Percentiles rank a stretch among this genome's conserved stretches.
Evolutionary conservation across 1,140 invertebrate species (phyloP).

Genomic region (Mya arenaria): DNA sequence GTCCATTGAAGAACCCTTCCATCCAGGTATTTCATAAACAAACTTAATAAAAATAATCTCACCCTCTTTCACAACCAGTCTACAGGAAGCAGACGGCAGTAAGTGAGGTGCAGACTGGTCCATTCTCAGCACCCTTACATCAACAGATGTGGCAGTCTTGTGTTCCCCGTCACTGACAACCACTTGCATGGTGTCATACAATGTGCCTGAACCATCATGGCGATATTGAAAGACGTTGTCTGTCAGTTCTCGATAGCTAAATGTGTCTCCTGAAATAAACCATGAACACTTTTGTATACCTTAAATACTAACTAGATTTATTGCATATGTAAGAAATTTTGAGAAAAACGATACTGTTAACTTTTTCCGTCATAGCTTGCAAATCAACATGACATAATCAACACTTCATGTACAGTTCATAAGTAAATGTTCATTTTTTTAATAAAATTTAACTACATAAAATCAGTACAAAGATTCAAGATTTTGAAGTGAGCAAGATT

Average conservation of each 20-base stretch:
- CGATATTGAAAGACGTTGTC: slow-evolving; percentile 69
- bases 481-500: too few species aligned
- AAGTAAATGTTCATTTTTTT: too few species aligned
- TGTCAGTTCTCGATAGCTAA: slow-evolving; percentile 67
- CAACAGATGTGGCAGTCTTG: slow-evolving; percentile 54
- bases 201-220: slow-evolving; percentile 63
- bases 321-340: too few species aligned
- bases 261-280: slow-evolving; percentile 65
- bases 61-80: slow-evolving; percentile 72
- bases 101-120: slow-evolving; percentile 67
- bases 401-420: too few species aligned
- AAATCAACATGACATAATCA: too few species aligned
- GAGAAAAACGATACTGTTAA: too few species aligned
- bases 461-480: too few species aligned
- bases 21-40: not conserved
- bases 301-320: too few species aligned
- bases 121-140: slow-evolving; percentile 58
- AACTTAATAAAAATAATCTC: not conserved
- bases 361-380: too few species aligned
- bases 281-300: not conserved
- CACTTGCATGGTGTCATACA: slow-evolving; percentile 66
- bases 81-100: slow-evolving; percentile 63
- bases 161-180: slow-evolving; percentile 68
- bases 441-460: too few species aligned
- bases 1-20: too few species aligned